Evolutionary conservation across 2,888 invertebrate genomes (phyloP).

Genomic region (Drosophila cracens): DNA sequence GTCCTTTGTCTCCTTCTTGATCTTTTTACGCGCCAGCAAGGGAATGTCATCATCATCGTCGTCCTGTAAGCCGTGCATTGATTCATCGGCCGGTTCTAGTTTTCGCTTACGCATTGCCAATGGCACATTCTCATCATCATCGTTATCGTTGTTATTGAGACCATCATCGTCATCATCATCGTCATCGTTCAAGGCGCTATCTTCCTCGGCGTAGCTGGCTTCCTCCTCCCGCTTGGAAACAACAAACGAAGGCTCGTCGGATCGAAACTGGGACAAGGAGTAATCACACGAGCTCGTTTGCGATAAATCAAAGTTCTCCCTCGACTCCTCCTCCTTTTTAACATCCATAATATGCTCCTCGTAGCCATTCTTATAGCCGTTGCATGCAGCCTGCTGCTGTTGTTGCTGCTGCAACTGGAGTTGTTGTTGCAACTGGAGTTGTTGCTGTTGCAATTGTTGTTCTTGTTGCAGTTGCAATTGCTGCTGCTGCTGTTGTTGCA

Average conservation of each 20-base stretch:
- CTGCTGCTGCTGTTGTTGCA: constrained; percentile 48
- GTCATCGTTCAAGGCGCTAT: constrained; percentile 73
- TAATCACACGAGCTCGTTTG: constrained; percentile 90
- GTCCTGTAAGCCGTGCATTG: constrained; percentile 87
- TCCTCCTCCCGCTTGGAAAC: constrained; percentile 82
- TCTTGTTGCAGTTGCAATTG: constrained; percentile 58
- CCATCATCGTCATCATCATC: constrained; percentile 85
- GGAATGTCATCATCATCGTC: constrained; percentile 83
- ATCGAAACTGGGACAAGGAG: constrained; percentile 88
- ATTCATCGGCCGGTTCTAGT: constrained; percentile 32
- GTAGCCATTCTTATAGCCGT: constrained; percentile 73
- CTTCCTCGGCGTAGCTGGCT: constrained; percentile 83
- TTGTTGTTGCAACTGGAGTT: constrained; percentile 22
- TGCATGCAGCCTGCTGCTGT: constrained; percentile 40
- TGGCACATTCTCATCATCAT: constrained; percentile 89
- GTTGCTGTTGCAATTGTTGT: constrained; percentile 17
- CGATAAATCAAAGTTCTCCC: constrained; percentile 84
- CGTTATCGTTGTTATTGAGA: constrained; percentile 88
- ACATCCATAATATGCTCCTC: constrained; percentile 79
- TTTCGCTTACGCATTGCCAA: constrained; percentile 87
- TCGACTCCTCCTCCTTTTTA: constrained; percentile 83
- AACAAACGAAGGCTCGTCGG: constrained; percentile 85
- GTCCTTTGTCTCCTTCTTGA: constrained; percentile 86
- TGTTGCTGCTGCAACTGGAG: constrained; percentile 18
- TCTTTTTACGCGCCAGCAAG: constrained; percentile 85